Percentiles rank a stretch among this genome's conserved stretches.
Evolutionary conservation across 2,113 vertebrate species (phyloP).

Genomic region (Myanophis thanlyinensis): DNA sequence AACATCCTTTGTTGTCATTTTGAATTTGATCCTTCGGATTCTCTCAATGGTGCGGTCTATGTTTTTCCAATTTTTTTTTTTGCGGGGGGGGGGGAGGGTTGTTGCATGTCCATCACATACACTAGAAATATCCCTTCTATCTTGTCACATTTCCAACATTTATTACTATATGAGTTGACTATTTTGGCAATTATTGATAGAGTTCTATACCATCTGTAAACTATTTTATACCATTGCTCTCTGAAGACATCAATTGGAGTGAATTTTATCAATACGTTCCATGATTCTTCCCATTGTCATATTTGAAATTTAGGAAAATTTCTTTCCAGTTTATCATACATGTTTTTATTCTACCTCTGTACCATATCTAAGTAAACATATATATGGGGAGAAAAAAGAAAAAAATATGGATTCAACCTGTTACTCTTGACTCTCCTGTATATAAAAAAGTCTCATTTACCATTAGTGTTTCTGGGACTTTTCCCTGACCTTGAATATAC

Average conservation of each 20-base stretch:
- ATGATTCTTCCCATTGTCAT: not conserved
- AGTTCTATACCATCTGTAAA: not conserved
- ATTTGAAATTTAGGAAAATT: not conserved
- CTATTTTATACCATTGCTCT: not conserved
- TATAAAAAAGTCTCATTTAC: not conserved
- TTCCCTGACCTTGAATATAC: not conserved
- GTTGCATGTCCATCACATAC: not conserved
- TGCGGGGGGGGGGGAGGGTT: fast-evolving
- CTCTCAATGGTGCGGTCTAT: not conserved
- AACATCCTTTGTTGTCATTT: not conserved
- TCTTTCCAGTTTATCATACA: not conserved
- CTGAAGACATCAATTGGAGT: not conserved
- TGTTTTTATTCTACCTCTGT: not conserved
- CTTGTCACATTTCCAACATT: not conserved
- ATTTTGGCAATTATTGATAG: not conserved
- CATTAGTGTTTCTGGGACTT: not conserved
- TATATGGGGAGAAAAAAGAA: not conserved
- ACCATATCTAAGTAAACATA: not conserved
- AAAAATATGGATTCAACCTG: not conserved
- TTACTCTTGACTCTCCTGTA: not conserved
- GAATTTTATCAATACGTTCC: not conserved
- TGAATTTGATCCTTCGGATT: not conserved
- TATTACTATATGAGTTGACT: not conserved
- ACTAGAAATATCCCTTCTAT: not conserved
- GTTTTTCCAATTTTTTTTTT: not conserved